Base-by-base conservation (phyloP, 2,888 invertebrate species). In the Dioctria linearis region DNA sequence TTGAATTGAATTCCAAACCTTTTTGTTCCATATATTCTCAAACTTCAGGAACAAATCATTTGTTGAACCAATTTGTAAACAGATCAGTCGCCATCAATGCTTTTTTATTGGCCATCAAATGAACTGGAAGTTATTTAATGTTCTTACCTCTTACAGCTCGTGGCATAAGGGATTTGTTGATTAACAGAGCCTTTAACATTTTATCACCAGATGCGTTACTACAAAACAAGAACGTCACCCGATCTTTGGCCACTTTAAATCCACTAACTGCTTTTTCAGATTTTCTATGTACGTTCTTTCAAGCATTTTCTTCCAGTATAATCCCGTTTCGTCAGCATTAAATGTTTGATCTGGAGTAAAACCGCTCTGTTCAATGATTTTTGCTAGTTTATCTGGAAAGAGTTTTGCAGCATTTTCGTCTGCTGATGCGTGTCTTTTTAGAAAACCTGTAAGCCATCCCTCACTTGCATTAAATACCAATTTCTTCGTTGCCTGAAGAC, bases 151-250 rank as follows among this genome's bases (percentile, higher is more conserved):
- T n/a, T n/a, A n/a, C n/a, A n/a, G n/a, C n/a, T n/a, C n/a, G n/a
- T n/a, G n/a, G n/a, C n/a, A n/a, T n/a, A n/a, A n/a, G n/a, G n/a
- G n/a, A n/a, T n/a, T n/a, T n/a, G n/a, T n/a, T n/a, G n/a, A n/a
- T n/a, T n/a, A n/a, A n/a, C n/a, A n/a, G n/a, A n/a, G 84, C 84
- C 81, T 83, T 85, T 63, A 84, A 80, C 79, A 84, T 83, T 8
- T 80, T 83, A 80, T 84, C 83, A 61, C 85, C 85, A 80, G 84
- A 83, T 59, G 84, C 84, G 81, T 84, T 85, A 42, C 82, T 82
- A 79, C 85, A 83, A 6, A 85, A 80, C 76, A 85, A 51, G 5
- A 86, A 80, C 51, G 84, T 84, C 5, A 85, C 73, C 69, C 84
- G 83, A 81, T 85, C 84, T 81, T 85, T 84, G 11, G 83, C 80